Evolutionary conservation across 2,888 invertebrate genomes (phyloP).

Genomic region (Habrosyne pyritoides): DNA sequence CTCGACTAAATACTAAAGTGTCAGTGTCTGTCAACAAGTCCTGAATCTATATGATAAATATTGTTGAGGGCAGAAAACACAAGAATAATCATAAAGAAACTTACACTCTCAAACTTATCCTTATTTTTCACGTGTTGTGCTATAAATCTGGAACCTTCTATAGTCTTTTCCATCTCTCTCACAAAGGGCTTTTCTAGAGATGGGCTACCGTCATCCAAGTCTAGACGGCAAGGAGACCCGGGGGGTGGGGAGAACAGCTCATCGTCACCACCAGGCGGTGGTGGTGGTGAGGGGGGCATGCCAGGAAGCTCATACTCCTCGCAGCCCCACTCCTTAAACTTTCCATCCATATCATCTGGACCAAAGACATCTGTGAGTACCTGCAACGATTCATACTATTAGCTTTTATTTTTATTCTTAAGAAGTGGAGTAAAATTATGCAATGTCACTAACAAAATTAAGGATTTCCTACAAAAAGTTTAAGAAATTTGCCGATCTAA

Average conservation of each 20-base stretch:
- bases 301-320: constrained; percentile 90
- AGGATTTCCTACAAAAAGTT: constrained; percentile 1
- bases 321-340: constrained; percentile 81
- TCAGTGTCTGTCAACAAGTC: background rate
- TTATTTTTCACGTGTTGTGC: constrained; percentile 97
- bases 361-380: constrained; percentile 91
- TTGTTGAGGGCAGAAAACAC: background rate
- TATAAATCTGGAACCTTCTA: constrained; percentile 96
- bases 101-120: constrained; percentile 96
- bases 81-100: constrained; percentile 60
- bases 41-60: constrained; percentile 6
- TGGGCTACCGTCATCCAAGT: constrained; percentile 87
- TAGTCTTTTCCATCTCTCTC: constrained; percentile 95
- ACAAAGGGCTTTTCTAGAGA: constrained; percentile 92
- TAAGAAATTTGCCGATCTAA: constrained; percentile 21
- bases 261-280: constrained; percentile 91
- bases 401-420: background rate
- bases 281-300: constrained; percentile 88
- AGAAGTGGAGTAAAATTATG: no score
- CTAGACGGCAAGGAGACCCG: constrained; percentile 84
- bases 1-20: background rate
- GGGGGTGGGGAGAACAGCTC: constrained; percentile 93
- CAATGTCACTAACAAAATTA: no score
- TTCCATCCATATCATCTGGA: constrained; percentile 81
- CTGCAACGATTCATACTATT: constrained; percentile 58